phyloP scores from a whole-genome alignment of 2,888 invertebrate genomes.

The Galerucella calmariensis region DNA sequence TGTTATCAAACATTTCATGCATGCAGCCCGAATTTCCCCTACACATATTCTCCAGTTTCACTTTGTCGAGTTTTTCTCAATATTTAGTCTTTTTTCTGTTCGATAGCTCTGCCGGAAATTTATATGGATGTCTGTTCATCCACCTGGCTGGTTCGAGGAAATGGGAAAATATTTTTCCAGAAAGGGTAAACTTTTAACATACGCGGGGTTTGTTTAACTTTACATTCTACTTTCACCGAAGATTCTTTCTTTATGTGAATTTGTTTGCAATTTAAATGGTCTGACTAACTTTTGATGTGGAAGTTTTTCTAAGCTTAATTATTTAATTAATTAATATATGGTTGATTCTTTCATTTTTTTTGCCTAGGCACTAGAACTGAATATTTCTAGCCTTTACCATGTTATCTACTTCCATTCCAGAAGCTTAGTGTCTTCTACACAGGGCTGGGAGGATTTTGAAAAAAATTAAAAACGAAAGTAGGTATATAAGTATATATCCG shows the following conservation, averaged over 20 bases:
- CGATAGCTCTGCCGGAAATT: slow-evolving; percentile 54
- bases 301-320: too few species aligned
- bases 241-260: neutral
- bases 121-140: slow-evolving; percentile 53
- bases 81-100: slow-evolving; percentile 53
- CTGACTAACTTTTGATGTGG: neutral
- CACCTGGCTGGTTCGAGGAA: slow-evolving; percentile 46
- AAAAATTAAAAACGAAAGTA: too few species aligned
- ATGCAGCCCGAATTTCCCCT: slow-evolving; percentile 19
- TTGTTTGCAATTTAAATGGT: neutral
- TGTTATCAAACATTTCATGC: neutral
- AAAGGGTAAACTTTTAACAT: slow-evolving; percentile 20
- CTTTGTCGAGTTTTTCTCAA: slow-evolving; percentile 35
- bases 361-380: too few species aligned
- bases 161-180: slow-evolving; percentile 30
- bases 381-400: too few species aligned
- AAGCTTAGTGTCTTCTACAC: too few species aligned
- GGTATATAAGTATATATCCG: too few species aligned
- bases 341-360: too few species aligned
- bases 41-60: slow-evolving; percentile 1
- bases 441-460: too few species aligned
- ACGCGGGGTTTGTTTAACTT: slow-evolving; percentile 2
- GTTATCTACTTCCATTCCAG: too few species aligned
- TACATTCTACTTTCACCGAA: neutral
- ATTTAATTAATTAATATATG: too few species aligned